Evolutionary conservation across 2,113 vertebrate species (phyloP).

Genomic region (Microcebus jonahi): DNA sequence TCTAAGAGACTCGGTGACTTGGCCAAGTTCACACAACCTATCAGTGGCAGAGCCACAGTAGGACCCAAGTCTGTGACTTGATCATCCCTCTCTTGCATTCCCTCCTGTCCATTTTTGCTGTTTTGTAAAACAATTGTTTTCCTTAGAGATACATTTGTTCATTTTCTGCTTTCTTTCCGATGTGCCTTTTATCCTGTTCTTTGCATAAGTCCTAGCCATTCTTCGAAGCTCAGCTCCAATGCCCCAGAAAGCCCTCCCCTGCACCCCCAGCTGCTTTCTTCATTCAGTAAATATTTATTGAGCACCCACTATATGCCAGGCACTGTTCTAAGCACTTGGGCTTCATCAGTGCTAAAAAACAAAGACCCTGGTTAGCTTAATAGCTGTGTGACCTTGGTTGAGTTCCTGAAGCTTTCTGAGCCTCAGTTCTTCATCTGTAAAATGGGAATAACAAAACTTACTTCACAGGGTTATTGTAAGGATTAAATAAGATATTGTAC

Average conservation of each 20-base stretch:
- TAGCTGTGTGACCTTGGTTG: neutral
- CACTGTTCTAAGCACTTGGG: neutral
- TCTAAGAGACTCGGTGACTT: neutral
- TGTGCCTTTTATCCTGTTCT: neutral
- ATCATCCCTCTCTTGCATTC: neutral
- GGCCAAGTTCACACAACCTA: neutral
- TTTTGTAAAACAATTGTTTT: neutral
- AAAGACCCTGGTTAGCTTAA: neutral
- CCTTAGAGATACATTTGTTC: neutral
- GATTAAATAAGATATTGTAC: neutral
- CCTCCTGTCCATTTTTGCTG: neutral
- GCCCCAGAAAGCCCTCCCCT: neutral
- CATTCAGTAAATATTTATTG: neutral
- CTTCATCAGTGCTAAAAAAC: neutral
- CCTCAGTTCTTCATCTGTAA: slow-evolving; percentile 19
- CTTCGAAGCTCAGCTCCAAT: neutral
- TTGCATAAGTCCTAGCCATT: neutral
- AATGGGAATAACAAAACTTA: neutral
- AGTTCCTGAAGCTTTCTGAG: slow-evolving; percentile 23
- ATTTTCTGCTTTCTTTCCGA: neutral
- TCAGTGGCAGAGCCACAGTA: neutral
- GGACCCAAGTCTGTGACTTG: neutral
- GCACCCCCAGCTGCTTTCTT: neutral
- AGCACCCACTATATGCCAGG: neutral
- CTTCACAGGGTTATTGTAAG: neutral